Percentiles rank a stretch among this genome's conserved stretches.
Conservation (phyloP, 1,140 invertebrate species). For the Copidosoma floridanum region DNA sequence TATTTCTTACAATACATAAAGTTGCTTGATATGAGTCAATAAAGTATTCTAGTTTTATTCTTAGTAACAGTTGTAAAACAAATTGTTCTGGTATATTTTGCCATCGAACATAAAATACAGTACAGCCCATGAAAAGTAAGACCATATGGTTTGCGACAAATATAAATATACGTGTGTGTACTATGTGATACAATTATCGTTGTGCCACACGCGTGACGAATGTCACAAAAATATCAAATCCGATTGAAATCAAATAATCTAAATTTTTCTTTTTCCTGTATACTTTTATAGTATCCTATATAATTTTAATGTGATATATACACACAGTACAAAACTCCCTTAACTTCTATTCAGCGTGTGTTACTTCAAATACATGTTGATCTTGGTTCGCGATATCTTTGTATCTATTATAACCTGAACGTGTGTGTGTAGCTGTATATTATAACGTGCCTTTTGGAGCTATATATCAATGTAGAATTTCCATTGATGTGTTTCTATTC, state of each 20-base stretch:
- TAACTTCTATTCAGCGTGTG: slow-evolving; percentile 3
- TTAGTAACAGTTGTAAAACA: no score
- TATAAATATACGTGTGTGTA: no score
- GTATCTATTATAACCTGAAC: background rate
- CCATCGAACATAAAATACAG: no score
- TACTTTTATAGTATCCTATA: background rate
- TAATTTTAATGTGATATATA: no score
- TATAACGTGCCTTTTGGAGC: background rate
- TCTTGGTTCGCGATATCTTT: slow-evolving; percentile 1
- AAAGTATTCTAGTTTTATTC: no score
- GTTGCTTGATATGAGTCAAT: no score
- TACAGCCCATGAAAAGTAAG: no score
- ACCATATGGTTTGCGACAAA: no score
- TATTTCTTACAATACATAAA: no score
- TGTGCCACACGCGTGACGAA: slow-evolving; percentile 19
- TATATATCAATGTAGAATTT: slow-evolving; percentile 17
- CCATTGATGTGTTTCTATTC: slow-evolving; percentile 12
- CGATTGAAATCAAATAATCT: no score
- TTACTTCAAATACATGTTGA: background rate
- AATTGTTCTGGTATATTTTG: no score
- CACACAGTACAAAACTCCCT: slow-evolving; percentile 10
- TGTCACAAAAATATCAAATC: slow-evolving; percentile 17
- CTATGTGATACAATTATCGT: slow-evolving; percentile 11
- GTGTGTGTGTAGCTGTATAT: slow-evolving; percentile 8
- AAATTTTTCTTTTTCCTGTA: no score